Percentiles rank a stretch among this genome's conserved stretches.
These are phyloP conservation scores for Streptopelia turtur DNA, from an alignment of 2,797 vertebrate genomes.

Conservation along the genomic window DNA sequence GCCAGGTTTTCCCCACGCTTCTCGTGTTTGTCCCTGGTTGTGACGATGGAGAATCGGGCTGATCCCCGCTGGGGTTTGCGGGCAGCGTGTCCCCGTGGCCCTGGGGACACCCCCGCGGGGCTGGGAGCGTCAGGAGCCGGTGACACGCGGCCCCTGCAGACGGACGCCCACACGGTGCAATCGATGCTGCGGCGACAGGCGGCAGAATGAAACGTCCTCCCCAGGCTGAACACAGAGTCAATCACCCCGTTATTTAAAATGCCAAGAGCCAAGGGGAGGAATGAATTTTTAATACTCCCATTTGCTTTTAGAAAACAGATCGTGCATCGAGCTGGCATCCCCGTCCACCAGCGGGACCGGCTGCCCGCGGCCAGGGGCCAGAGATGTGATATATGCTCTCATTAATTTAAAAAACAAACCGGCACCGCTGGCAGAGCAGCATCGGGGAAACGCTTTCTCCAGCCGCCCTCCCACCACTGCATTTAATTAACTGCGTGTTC, in stretches of 20 bases:
- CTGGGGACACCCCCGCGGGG: fast-evolving
- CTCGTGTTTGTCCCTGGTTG: background rate
- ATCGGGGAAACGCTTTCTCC: background rate
- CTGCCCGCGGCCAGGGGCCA: background rate
- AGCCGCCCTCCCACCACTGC: background rate
- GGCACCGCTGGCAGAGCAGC: background rate
- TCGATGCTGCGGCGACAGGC: fast-evolving
- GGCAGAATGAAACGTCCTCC: background rate
- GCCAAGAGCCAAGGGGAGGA: background rate
- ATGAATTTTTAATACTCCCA: slow-evolving; percentile 42
- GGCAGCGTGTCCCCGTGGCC: fast-evolving
- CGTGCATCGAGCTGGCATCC: background rate
- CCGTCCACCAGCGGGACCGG: background rate
- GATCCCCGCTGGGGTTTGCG: fast-evolving
- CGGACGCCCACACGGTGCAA: fast-evolving
- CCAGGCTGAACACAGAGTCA: fast-evolving
- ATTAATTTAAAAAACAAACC: background rate
- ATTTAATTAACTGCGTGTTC: background rate
- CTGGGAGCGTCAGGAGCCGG: background rate
- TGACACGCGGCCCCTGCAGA: background rate
- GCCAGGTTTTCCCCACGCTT: fast-evolving
- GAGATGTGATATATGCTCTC: background rate
- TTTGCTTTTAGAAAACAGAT: slow-evolving; percentile 29
- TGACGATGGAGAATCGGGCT: fast-evolving
- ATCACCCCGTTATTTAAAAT: background rate